These are phyloP conservation scores for Anastatus disparis DNA, from an alignment of 1,140 invertebrate genomes.

Conservation along the genomic window DNA sequence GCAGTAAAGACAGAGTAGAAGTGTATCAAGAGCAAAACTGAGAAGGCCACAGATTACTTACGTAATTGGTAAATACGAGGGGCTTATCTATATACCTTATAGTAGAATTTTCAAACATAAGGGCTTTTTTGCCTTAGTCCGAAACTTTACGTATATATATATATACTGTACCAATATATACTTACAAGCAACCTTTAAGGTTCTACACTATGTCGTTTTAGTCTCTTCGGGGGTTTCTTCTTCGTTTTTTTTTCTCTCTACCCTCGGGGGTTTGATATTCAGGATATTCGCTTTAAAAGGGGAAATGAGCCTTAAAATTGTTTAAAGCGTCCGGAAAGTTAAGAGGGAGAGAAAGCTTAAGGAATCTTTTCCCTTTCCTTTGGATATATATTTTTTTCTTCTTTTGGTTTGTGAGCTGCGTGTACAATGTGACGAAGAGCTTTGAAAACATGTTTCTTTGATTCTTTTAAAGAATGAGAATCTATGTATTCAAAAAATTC, in stretches of 20 bases:
- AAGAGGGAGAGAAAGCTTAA: not conserved
- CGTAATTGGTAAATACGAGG: slow-evolving; percentile 68
- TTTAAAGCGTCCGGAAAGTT: slow-evolving; percentile 64
- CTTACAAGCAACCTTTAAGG: too few relatives aligned
- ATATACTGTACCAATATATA: too few relatives aligned
- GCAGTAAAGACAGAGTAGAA: slow-evolving; percentile 46
- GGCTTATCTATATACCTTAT: slow-evolving; percentile 5
- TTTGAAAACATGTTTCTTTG: too few relatives aligned
- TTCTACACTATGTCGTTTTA: too few relatives aligned
- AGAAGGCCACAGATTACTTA: slow-evolving; percentile 64
- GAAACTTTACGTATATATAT: too few relatives aligned
- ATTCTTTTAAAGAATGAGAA: too few relatives aligned
- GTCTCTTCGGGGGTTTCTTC: too few relatives aligned
- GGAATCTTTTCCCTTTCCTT: slow-evolving; percentile 42
- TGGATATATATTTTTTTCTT: slow-evolving; percentile 1
- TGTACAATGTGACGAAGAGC: not conserved
- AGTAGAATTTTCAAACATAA: too few relatives aligned
- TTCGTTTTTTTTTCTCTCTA: slow-evolving; percentile 39
- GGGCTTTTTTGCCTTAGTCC: too few relatives aligned
- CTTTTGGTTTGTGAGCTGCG: too few relatives aligned
- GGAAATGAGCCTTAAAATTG: slow-evolving; percentile 69
- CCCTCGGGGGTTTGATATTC: slow-evolving; percentile 44
- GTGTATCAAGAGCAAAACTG: not conserved
- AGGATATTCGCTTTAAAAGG: slow-evolving; percentile 66
- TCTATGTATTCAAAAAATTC: too few relatives aligned